Percentiles rank a stretch among this genome's conserved stretches.
phyloP scores from a whole-genome alignment of 2,888 invertebrate genomes.

The Hoplodrina ambigua region DNA sequence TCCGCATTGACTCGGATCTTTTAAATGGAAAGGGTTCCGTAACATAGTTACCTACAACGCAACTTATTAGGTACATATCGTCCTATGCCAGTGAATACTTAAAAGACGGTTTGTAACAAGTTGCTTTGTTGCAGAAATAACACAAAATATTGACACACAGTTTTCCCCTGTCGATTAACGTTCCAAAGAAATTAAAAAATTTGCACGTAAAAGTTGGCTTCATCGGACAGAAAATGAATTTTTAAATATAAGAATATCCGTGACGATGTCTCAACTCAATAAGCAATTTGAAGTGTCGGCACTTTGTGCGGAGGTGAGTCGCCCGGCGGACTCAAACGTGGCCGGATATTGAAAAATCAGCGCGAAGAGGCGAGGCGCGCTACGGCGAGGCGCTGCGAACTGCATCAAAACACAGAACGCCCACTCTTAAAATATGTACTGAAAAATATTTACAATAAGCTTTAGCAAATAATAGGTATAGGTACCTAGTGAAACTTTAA shows the following conservation, averaged over 20 bases:
- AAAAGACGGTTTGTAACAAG: background rate
- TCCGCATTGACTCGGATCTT: conserved; percentile 38
- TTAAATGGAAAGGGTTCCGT: conserved; percentile 15
- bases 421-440: background rate
- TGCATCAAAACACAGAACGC: conserved; percentile 3
- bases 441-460: background rate
- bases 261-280: conserved; percentile 35
- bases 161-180: background rate
- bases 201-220: conserved; percentile 18
- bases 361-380: background rate
- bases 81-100: too few species aligned
- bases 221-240: conserved; percentile 9
- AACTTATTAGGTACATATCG: too few species aligned
- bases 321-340: conserved; percentile 6
- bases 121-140: background rate
- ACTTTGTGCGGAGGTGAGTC: conserved; percentile 30
- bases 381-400: background rate
- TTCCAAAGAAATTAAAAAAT: conserved; percentile 11
- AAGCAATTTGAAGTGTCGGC: conserved; percentile 34
- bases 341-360: conserved; percentile 61
- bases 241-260: conserved; percentile 32
- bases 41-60: background rate
- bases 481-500: background rate
- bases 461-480: background rate
- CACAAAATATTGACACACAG: background rate